Evolutionary conservation across 2,797 vertebrate genomes (phyloP).

Genomic region (Diglossa cyanea): DNA sequence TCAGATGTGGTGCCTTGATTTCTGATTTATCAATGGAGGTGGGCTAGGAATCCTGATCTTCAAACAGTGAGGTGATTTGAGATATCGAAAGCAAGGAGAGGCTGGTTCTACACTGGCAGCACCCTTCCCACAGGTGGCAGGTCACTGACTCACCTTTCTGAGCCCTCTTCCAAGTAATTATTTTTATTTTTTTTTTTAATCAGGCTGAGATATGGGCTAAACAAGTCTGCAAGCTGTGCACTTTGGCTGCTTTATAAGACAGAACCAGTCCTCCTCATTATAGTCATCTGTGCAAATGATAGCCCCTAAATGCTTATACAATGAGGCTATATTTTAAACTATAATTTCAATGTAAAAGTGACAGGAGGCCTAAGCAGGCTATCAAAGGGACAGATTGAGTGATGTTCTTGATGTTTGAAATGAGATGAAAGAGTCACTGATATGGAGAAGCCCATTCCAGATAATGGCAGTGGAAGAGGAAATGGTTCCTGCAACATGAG

Average conservation of each 20-base stretch:
- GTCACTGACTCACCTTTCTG: not conserved
- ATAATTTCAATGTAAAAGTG: slow-evolving; percentile 1
- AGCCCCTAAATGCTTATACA: slow-evolving; percentile 10
- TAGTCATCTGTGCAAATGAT: slow-evolving; percentile 7
- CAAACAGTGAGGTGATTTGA: not conserved
- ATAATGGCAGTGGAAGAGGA: slow-evolving; percentile 41
- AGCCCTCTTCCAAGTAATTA: not conserved
- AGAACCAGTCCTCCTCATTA: not conserved
- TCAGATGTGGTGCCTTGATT: not conserved
- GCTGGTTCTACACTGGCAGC: not conserved
- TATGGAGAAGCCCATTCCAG: not conserved
- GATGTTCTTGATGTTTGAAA: slow-evolving; percentile 36
- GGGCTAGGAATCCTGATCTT: not conserved
- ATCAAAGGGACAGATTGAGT: not conserved
- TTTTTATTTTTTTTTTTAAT: not conserved
- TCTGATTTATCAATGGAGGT: not conserved
- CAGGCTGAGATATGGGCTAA: not conserved
- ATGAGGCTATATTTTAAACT: not conserved
- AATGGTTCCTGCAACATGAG: not conserved
- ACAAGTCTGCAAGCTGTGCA: not conserved
- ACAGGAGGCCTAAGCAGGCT: not conserved
- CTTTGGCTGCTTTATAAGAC: not conserved
- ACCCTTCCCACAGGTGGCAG: not conserved
- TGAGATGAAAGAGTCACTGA: slow-evolving; percentile 51
- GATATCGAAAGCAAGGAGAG: not conserved